These are phyloP conservation scores for Cottus gobio DNA, from an alignment of 2,113 vertebrate genomes.

Conservation along the genomic window DNA sequence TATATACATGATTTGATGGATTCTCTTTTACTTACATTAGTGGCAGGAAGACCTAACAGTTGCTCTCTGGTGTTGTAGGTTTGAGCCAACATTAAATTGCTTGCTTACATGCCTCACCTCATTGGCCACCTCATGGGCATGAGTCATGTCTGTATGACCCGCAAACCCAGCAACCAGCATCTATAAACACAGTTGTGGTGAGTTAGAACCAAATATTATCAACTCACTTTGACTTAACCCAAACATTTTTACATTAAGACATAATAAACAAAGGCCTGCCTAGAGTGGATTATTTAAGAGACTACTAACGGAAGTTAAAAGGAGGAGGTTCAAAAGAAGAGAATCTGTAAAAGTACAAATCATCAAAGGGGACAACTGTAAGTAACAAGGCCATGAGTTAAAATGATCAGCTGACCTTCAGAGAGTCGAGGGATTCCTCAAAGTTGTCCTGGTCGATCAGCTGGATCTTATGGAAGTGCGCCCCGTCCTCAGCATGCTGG, in stretches of 20 bases:
- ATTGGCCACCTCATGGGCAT: constrained; percentile 87
- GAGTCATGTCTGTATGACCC: constrained; percentile 71
- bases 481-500: constrained; percentile 89
- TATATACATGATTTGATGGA: not conserved
- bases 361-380: not conserved
- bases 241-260: not conserved
- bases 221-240: not conserved
- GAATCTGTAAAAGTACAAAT: not conserved
- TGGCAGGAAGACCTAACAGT: constrained; percentile 86
- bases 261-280: not conserved
- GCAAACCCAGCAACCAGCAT: constrained; percentile 88
- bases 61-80: constrained; percentile 91
- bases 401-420: constrained; percentile 83
- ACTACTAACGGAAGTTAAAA: not conserved
- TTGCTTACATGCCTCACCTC: constrained; percentile 86
- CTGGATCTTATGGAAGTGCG: constrained; percentile 88
- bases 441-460: constrained; percentile 86
- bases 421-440: constrained; percentile 84
- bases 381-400: not conserved
- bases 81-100: constrained; percentile 83
- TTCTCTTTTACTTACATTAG: constrained; percentile 84
- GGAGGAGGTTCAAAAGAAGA: not conserved
- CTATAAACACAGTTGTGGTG: constrained; percentile 72
- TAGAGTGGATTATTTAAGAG: not conserved
- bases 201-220: constrained; percentile 8